These are phyloP conservation scores for Siderastrea siderea DNA, from an alignment of 92 coral and sea anemone species.

Conservation along the genomic window DNA sequence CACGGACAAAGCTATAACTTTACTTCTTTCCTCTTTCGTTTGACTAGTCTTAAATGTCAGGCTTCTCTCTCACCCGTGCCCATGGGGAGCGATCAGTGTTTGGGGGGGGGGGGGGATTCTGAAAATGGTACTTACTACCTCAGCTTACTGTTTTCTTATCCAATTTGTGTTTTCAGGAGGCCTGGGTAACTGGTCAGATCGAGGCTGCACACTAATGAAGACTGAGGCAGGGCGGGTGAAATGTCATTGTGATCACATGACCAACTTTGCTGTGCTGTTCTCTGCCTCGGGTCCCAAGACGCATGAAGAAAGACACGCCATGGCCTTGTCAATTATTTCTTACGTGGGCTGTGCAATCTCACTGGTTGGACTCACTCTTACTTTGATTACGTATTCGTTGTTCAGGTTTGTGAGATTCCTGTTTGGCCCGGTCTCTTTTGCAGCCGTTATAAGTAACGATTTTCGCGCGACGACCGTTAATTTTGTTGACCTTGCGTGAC, in stretches of 20 bases:
- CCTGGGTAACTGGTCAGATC: constrained; percentile 60
- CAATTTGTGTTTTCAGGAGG: constrained; percentile 40
- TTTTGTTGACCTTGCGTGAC: background rate
- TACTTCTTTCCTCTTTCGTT: too few relatives aligned
- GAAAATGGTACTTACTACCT: too few relatives aligned
- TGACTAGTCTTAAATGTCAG: too few relatives aligned
- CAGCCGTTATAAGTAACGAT: background rate
- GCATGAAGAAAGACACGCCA: constrained; percentile 41
- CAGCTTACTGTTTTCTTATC: background rate
- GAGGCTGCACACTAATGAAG: constrained; percentile 48
- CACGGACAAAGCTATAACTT: too few relatives aligned
- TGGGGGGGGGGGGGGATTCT: too few relatives aligned
- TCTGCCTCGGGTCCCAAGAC: constrained; percentile 61
- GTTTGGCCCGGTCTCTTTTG: background rate
- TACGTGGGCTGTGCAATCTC: constrained; percentile 94
- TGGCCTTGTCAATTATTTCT: constrained; percentile 78
- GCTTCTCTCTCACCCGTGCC: too few relatives aligned
- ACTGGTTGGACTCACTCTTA: constrained; percentile 75
- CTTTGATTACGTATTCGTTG: constrained; percentile 85
- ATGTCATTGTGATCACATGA: constrained; percentile 85
- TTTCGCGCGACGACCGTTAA: background rate
- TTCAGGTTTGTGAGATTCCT: constrained; percentile 77
- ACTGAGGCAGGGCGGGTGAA: constrained; percentile 38
- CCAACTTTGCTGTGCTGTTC: constrained; percentile 84
- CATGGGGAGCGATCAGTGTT: too few relatives aligned